Base-by-base conservation (phyloP, 2,797 vertebrate genomes). In the Eupleurogrammus muticus region DNA sequence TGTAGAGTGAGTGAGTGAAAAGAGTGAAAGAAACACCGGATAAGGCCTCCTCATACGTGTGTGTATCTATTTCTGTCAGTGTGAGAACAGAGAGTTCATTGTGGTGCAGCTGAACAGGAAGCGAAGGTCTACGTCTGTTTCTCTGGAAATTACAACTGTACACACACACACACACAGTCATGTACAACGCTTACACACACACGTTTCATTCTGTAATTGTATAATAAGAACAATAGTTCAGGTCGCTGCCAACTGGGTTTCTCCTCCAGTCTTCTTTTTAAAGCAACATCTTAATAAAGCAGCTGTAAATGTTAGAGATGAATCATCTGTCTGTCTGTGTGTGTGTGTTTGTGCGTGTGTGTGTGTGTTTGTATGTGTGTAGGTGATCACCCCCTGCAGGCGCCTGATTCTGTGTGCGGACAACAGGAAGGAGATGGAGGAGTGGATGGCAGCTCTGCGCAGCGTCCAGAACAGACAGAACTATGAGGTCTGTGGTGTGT, bases 341-440 rank as follows among this genome's bases (percentile, higher is more conserved):
- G n/a, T 56, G 42, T 62, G 28, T 57, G 4, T 49, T 3, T 42
- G 20, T 53, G 14, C 63, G 44, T 75, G n/a, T 66, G 50, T 65
- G 35, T 54, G 62, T 52, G 23, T 63, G 44, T 63, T 32, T 60
- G 5, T 83, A 19, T 82, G 55, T 83, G 19, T 34, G 5, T 74
- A 98, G 97, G 95, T 99, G 59, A 98, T 99, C 90, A 98, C 97
- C 66, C 97, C 97, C 0, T 99, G 97, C 76, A 92, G 97, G 67
- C 96, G 96, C 47, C 94, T 99, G 60, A 96, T 98, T 70, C 92
- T 99, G 65, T 98, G 97, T 78, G 97, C 97, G 0, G 97, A 99
- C 79, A 99, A 97, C 94, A 96, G 98, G 77, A 99, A 98, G 83
- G 98, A 99, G 82, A 99, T 99, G 98, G 98, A 99, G 89, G 98